Percentiles rank a stretch among this genome's conserved stretches.
phyloP scores from a whole-genome alignment of 2,113 vertebrate genomes.

The Orthonyx spaldingii region DNA sequence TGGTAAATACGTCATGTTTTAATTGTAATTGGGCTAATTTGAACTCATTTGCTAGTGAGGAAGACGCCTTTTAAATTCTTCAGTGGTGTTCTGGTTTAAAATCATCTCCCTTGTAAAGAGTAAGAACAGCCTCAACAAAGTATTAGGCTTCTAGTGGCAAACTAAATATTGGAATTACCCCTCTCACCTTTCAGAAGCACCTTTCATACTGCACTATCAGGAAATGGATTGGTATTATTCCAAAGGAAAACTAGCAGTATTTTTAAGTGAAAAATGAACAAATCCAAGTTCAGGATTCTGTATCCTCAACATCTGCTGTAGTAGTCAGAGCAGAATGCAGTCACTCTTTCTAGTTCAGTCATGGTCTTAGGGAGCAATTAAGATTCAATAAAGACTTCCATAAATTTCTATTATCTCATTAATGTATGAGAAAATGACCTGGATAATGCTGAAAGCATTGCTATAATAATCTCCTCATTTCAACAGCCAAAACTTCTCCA shows the following conservation, averaged over 20 bases:
- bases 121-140: neutral
- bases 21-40: constrained; percentile 35
- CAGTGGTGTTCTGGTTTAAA: neutral
- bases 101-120: neutral
- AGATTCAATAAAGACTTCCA: constrained; percentile 40
- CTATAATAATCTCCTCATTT: neutral
- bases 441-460: neutral
- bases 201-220: neutral
- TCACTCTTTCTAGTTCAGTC: neutral
- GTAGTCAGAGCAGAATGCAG: neutral
- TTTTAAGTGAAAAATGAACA: neutral
- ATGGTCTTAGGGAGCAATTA: constrained; percentile 28
- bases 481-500: neutral
- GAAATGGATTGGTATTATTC: neutral
- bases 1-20: constrained; percentile 38
- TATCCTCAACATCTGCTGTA: neutral
- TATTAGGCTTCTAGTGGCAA: neutral
- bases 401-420: constrained; percentile 34
- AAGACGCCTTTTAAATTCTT: constrained; percentile 17
- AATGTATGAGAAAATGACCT: constrained; percentile 28
- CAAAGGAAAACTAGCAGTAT: neutral
- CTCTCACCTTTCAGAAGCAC: neutral
- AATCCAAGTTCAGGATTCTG: neutral
- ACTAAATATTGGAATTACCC: neutral
- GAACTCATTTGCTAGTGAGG: neutral